Evolutionary conservation across 2,888 invertebrate species (phyloP).

Genomic region (Epinotia demarniana): DNA sequence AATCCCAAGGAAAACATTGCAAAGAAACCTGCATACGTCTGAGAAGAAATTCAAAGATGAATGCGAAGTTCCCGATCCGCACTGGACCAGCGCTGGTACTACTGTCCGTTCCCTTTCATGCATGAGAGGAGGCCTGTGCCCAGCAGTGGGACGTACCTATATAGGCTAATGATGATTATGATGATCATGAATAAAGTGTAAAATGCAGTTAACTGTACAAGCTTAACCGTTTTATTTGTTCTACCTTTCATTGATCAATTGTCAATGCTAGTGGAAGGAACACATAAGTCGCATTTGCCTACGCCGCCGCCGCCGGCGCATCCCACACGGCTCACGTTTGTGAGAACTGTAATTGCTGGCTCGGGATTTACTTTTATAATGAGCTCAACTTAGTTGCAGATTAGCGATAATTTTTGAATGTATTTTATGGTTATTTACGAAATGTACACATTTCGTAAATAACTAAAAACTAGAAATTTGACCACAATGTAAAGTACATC

Average conservation of each 20-base stretch:
- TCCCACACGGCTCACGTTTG: conserved; percentile 37
- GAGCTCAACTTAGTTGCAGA: conserved; percentile 3
- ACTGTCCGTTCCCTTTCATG: too few species aligned
- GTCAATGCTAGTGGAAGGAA: conserved; percentile 11
- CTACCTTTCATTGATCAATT: conserved; percentile 36
- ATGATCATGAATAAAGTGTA: neutral
- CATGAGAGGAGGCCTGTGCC: too few species aligned
- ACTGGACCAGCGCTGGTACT: too few species aligned
- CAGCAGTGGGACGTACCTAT: too few species aligned
- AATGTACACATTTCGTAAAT: too few species aligned
- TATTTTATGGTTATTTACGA: neutral
- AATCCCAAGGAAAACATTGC: too few species aligned
- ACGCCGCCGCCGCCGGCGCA: conserved; percentile 10
- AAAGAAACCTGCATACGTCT: too few species aligned
- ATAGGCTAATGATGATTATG: too few species aligned
- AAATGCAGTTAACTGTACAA: conserved; percentile 10
- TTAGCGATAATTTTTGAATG: neutral
- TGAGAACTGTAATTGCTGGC: conserved; percentile 32
- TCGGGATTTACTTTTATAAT: conserved; percentile 31
- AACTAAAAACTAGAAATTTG: too few species aligned
- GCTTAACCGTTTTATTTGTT: conserved; percentile 19
- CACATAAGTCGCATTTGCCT: conserved; percentile 6
- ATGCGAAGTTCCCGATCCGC: too few species aligned
- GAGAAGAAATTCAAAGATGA: too few species aligned
- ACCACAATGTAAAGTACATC: too few species aligned